Evolutionary conservation across 2,113 vertebrate genomes (phyloP).

Genomic region (Carassius auratus): DNA sequence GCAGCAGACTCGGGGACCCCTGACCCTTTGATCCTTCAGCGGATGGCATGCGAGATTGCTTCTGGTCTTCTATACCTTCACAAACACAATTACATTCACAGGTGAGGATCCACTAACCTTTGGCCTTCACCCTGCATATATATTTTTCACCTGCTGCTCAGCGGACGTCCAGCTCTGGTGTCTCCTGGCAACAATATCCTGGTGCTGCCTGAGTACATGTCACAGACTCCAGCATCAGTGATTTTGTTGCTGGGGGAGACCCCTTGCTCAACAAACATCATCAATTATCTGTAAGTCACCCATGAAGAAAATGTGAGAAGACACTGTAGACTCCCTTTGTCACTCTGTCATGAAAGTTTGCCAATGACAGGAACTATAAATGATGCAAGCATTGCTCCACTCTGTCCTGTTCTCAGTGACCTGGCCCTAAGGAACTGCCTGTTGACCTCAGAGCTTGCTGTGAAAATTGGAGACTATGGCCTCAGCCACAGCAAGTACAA

Average conservation of each 20-base stretch:
- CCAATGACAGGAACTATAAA: not conserved
- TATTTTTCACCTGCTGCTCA: not conserved
- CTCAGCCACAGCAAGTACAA: slow-evolving; percentile 92
- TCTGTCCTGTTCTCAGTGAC: slow-evolving; percentile 78
- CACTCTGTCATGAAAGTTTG: not conserved
- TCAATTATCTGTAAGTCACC: slow-evolving; percentile 3
- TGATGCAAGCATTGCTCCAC: not conserved
- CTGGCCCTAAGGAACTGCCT: slow-evolving; percentile 94
- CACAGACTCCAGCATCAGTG: slow-evolving; percentile 99
- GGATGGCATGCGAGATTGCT: slow-evolving; percentile 93
- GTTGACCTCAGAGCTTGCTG: slow-evolving; percentile 88
- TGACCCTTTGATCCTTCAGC: slow-evolving; percentile 88
- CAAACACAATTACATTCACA: slow-evolving; percentile 92
- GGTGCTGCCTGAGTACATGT: slow-evolving; percentile 95
- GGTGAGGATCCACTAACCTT: slow-evolving; percentile 73
- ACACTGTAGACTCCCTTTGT: not conserved
- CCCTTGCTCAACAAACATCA: slow-evolving; percentile 36
- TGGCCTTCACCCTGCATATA: not conserved
- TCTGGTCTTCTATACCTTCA: slow-evolving; percentile 92
- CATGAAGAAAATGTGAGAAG: not conserved
- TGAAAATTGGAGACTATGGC: slow-evolving; percentile 96
- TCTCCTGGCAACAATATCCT: slow-evolving; percentile 95
- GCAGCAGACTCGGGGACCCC: slow-evolving; percentile 83
- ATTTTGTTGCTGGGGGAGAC: slow-evolving; percentile 98
- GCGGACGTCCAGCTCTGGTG: slow-evolving; percentile 60